Conservation (phyloP, 2,888 invertebrate genomes). For the Malthinus seriepunctatus region DNA sequence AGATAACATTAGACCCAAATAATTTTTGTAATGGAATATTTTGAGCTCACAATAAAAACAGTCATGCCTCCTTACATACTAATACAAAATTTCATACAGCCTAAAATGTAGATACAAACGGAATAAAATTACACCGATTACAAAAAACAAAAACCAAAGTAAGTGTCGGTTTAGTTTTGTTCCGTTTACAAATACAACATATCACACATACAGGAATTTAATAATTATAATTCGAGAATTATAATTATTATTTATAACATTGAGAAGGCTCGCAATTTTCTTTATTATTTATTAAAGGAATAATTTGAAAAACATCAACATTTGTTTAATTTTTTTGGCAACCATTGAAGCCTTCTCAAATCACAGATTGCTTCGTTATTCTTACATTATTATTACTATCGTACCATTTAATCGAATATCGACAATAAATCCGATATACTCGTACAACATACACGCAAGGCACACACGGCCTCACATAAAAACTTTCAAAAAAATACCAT, state of each 20-base stretch:
- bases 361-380: conserved; percentile 55
- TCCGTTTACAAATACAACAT: conserved; percentile 38
- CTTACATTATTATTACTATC: conserved; percentile 36
- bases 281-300: conserved; percentile 41
- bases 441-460: conserved; percentile 49
- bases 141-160: conserved; percentile 12
- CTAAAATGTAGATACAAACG: conserved; percentile 46
- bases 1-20: conserved; percentile 39
- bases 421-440: conserved; percentile 35
- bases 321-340: conserved; percentile 46
- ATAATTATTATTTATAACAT: conserved; percentile 49
- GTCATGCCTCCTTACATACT: conserved; percentile 48
- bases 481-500: conserved; percentile 50
- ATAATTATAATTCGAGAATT: conserved; percentile 51
- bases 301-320: conserved; percentile 38
- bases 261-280: conserved; percentile 48
- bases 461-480: conserved; percentile 49
- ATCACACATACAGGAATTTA: conserved; percentile 55
- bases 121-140: conserved; percentile 25
- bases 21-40: conserved; percentile 34
- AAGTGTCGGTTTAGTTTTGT: conserved; percentile 27
- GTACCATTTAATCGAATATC: conserved; percentile 30
- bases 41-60: conserved; percentile 42
- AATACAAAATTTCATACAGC: conserved; percentile 51
- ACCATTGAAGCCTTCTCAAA: conserved; percentile 56